Percentiles rank a stretch among this genome's conserved stretches.
phyloP scores from a whole-genome alignment of 2,888 invertebrate genomes.

The Pycnomerus fuliginosus region DNA sequence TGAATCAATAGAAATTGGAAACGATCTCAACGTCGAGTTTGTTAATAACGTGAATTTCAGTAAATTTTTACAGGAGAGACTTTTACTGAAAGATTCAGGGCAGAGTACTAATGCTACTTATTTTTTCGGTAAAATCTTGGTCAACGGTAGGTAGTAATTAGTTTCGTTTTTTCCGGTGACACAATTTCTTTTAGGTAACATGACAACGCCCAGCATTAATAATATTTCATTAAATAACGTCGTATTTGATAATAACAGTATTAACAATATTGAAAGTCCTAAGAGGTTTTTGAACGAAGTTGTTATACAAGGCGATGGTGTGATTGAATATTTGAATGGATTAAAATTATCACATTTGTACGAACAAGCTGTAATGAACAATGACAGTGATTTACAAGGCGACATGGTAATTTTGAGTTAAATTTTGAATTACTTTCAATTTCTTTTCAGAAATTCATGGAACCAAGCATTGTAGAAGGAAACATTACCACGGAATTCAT shows the following conservation, averaged over 20 bases:
- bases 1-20: constrained; percentile 35
- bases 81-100: constrained; percentile 16
- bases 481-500: constrained; percentile 40
- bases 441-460: constrained; percentile 34
- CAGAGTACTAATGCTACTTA: background rate
- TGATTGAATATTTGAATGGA: constrained; percentile 34
- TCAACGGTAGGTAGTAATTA: too few species aligned
- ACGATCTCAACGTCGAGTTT: constrained; percentile 38
- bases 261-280: constrained; percentile 37
- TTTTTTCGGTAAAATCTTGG: background rate
- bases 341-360: constrained; percentile 33
- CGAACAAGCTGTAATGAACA: constrained; percentile 30
- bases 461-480: constrained; percentile 31
- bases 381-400: constrained; percentile 27
- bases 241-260: constrained; percentile 41
- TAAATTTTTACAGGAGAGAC: constrained; percentile 37
- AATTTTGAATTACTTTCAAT: background rate
- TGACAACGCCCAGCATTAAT: constrained; percentile 40
- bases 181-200: too few species aligned
- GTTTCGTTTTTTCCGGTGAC: too few species aligned
- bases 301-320: constrained; percentile 35
- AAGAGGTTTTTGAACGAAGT: constrained; percentile 42
- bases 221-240: constrained; percentile 39
- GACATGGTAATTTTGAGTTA: constrained; percentile 32
- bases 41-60: constrained; percentile 41